These are phyloP conservation scores for Thalpophila matura DNA, from an alignment of 2,888 invertebrate genomes.

Conservation along the genomic window DNA sequence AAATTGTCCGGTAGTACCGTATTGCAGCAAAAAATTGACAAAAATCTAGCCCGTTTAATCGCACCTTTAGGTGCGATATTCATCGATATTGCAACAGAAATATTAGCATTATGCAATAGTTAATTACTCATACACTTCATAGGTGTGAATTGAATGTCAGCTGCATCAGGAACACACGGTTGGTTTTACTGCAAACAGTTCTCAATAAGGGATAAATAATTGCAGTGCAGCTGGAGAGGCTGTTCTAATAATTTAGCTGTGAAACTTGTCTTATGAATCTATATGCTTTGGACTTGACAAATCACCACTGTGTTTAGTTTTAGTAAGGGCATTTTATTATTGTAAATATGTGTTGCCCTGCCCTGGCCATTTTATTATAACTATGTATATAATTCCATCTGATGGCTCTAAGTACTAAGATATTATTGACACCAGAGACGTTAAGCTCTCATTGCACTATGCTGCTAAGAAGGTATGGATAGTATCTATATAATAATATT, in stretches of 20 bases:
- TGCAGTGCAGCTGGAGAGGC: background rate
- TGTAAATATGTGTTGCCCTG: too few species aligned
- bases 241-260: constrained; percentile 9
- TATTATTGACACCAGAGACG: constrained; percentile 12
- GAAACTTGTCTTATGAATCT: constrained; percentile 13
- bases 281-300: constrained; percentile 11
- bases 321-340: constrained; percentile 34
- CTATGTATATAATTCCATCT: constrained; percentile 35
- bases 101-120: constrained; percentile 36
- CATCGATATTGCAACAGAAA: constrained; percentile 37
- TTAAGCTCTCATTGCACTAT: constrained; percentile 21
- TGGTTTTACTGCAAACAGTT: constrained; percentile 17
- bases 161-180: constrained; percentile 27
- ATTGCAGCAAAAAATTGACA: too few species aligned
- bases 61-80: too few species aligned
- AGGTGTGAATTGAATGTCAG: constrained; percentile 28
- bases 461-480: constrained; percentile 10
- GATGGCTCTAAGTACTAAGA: constrained; percentile 27
- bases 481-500: too few species aligned
- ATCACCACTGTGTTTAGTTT: constrained; percentile 48
- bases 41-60: too few species aligned
- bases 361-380: too few species aligned
- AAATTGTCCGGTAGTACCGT: too few species aligned
- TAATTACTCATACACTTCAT: constrained; percentile 20
- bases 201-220: background rate